These are phyloP conservation scores for Pangasius mekongensis DNA, from an alignment of 2,797 vertebrate genomes.

Conservation along the genomic window DNA sequence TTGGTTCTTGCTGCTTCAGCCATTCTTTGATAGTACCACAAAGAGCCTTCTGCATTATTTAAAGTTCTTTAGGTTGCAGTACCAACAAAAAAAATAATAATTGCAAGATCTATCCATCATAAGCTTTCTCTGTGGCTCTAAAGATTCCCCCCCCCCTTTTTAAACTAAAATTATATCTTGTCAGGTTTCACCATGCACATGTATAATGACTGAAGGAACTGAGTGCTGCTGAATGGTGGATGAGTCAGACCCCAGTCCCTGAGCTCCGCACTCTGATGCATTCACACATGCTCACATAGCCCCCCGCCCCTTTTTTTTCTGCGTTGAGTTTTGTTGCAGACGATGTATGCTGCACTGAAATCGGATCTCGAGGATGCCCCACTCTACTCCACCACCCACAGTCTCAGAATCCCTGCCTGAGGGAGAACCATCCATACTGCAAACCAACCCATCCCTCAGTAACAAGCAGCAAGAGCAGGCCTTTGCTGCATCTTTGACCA, in stretches of 20 bases:
- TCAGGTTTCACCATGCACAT: background rate
- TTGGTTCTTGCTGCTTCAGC: background rate
- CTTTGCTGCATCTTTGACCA: background rate
- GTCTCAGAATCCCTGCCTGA: constrained; percentile 38
- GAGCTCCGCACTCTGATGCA: constrained; percentile 77
- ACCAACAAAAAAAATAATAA: background rate
- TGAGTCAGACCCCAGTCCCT: constrained; percentile 80
- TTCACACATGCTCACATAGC: constrained; percentile 59
- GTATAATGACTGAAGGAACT: constrained; percentile 63
- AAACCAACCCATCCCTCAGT: background rate
- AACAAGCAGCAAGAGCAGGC: background rate
- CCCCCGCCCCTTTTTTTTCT: constrained; percentile 43
- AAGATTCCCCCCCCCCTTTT: background rate
- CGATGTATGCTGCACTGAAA: constrained; percentile 46
- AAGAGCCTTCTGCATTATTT: background rate
- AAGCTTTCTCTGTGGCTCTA: background rate
- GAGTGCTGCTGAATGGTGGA: constrained; percentile 68
- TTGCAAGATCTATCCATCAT: background rate
- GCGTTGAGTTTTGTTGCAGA: constrained; percentile 41
- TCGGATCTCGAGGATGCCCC: constrained; percentile 43
- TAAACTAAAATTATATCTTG: background rate
- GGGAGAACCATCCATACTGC: constrained; percentile 42
- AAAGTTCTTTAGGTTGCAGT: background rate
- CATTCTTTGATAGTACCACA: background rate
- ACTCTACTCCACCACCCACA: constrained; percentile 20